Base-by-base conservation (phyloP, 2,797 vertebrate species). In the Taeniopygia guttata region DNA sequence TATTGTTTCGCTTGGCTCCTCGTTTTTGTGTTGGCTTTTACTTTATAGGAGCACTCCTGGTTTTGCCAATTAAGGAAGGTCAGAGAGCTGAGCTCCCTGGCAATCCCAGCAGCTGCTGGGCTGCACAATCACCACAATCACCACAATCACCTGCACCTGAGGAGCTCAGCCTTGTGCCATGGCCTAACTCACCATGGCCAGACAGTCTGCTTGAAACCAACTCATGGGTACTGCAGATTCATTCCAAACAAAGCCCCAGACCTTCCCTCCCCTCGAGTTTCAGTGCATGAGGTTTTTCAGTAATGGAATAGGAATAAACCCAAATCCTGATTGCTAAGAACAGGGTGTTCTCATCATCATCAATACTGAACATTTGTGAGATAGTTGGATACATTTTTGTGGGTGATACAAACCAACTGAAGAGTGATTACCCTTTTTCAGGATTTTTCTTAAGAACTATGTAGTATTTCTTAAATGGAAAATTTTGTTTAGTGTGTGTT, bases 11-110 rank as follows among this genome's bases (percentile, higher is more conserved):
- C 64, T 64, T 32, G 21, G 15, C 40, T 78, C 40, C 9, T 46
- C 6, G 1, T 16, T 56, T 52, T 32, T 52, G 10, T 16, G 17
- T 19, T 49, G 30, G 38, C n/a, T 80, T 69, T 79, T 64, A 16
- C 32, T 43, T 54, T 10, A 3, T 5, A 14, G 1, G 13, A 58
- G 7, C 3, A 0, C 38, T 43, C 29, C 38, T 32, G 5, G 38
- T 23, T 79, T 48, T 64, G 30, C 38, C 30, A 16, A 6, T 15
- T 15, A 5, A 56, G 76, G 46, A 36, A 49, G 40, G 7, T 32
- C 9, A 13, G 21, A 26, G 63, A 58, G 16, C 5, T 11, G 45
- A 75, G 55, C 15, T 8, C 5, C 10, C 23, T 13, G 12, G 36
- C 52, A 51, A 10, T 11, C 3, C 2, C 78, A 82, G 81, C 42